Evolutionary conservation across 2,888 invertebrate species (phyloP).

Genomic region (Mayetiola destructor): DNA sequence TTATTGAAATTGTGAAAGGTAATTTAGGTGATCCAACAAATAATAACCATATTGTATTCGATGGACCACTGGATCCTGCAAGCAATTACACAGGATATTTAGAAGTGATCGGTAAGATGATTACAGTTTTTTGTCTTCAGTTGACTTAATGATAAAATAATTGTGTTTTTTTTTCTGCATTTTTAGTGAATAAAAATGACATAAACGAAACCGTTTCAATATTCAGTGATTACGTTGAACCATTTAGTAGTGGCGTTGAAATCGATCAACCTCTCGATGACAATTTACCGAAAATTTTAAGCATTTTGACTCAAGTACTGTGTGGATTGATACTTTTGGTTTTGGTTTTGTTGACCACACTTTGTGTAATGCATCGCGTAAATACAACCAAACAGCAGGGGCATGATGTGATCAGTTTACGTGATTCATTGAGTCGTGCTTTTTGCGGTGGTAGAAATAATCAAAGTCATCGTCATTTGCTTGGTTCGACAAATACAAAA

Average conservation of each 20-base stretch:
- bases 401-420: constrained; percentile 51
- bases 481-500: constrained; percentile 41
- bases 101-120: constrained; percentile 58
- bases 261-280: constrained; percentile 33
- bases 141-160: neutral
- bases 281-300: constrained; percentile 37
- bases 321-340: constrained; percentile 48
- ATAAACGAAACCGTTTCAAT: constrained; percentile 41
- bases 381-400: constrained; percentile 46
- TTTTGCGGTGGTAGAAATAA: constrained; percentile 33
- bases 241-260: constrained; percentile 53
- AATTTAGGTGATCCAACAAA: neutral
- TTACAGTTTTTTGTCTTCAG: neutral
- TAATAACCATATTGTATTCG: constrained; percentile 36
- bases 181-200: constrained; percentile 19
- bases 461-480: constrained; percentile 48
- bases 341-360: constrained; percentile 43
- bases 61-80: constrained; percentile 58
- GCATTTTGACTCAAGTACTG: constrained; percentile 53
- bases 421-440: constrained; percentile 43
- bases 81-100: constrained; percentile 77
- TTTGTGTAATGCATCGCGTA: constrained; percentile 51
- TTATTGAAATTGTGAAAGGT: constrained; percentile 20
- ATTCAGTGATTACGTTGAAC: constrained; percentile 61
- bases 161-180: constrained; percentile 13